A percentile compares a stretch with the other conserved stretches of the same genome.
Evolutionary conservation across 1,140 invertebrate genomes (phyloP).

Genomic region (Bacillus rossius): DNA sequence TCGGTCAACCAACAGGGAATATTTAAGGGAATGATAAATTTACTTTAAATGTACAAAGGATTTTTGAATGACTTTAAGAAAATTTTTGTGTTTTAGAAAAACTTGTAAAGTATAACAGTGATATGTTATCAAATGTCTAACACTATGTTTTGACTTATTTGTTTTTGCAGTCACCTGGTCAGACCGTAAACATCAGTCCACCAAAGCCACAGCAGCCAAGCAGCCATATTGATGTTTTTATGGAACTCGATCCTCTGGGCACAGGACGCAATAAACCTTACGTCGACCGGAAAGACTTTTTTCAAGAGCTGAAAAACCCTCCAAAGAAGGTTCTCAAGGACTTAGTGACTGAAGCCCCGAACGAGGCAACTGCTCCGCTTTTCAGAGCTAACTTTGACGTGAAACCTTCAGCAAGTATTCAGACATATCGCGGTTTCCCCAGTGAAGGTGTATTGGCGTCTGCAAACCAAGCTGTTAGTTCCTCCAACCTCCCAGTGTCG

Average conservation of each 20-base stretch:
- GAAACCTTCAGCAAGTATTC: background rate
- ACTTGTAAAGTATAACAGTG: too few species aligned
- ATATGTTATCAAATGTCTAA: too few species aligned
- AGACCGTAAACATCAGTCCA: background rate
- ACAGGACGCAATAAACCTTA: slow-evolving; percentile 85
- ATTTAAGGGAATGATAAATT: too few species aligned
- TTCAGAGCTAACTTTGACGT: slow-evolving; percentile 31
- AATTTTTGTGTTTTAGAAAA: too few species aligned
- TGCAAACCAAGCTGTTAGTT: background rate
- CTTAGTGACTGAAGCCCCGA: slow-evolving; percentile 42
- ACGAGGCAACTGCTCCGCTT: slow-evolving; percentile 21
- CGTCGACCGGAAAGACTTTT: slow-evolving; percentile 92
- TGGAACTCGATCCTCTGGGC: slow-evolving; percentile 85
- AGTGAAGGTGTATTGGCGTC: background rate
- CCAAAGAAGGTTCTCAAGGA: slow-evolving; percentile 87
- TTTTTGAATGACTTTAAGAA: too few species aligned
- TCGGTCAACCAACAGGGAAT: too few species aligned
- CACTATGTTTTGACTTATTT: too few species aligned
- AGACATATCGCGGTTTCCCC: background rate
- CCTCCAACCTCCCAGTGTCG: background rate
- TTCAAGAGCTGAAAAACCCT: slow-evolving; percentile 88
- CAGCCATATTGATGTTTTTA: slow-evolving; percentile 71
- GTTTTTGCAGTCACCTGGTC: background rate
- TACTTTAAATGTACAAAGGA: too few species aligned
- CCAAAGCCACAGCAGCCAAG: slow-evolving; percentile 16